These are phyloP conservation scores for Drosophila nigrodunni DNA, from an alignment of 1,140 invertebrate species.

Conservation along the genomic window DNA sequence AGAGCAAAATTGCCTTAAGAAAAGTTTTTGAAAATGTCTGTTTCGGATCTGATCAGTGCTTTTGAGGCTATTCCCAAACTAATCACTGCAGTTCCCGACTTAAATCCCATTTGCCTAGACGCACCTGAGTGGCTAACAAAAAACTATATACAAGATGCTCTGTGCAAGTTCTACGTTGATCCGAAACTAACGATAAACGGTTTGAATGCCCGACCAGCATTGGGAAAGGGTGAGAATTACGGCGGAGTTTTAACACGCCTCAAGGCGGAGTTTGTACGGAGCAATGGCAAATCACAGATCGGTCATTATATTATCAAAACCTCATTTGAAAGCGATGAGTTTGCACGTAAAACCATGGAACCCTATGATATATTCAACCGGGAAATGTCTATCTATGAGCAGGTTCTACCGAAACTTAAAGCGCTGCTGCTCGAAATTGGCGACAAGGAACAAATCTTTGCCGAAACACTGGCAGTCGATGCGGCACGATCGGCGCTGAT, in stretches of 20 bases:
- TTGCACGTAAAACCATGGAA: slow-evolving; percentile 61
- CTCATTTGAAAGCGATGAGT: slow-evolving; percentile 75
- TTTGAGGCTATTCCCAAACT: slow-evolving; percentile 62
- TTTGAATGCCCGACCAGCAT: slow-evolving; percentile 62
- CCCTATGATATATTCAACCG: slow-evolving; percentile 82
- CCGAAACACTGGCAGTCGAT: slow-evolving; percentile 74
- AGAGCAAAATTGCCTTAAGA: slow-evolving; percentile 12
- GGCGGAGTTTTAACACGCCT: slow-evolving; percentile 72
- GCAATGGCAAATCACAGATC: slow-evolving; percentile 39
- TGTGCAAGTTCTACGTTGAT: slow-evolving; percentile 65
- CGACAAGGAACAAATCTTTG: slow-evolving; percentile 73
- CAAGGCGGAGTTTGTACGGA: slow-evolving; percentile 46
- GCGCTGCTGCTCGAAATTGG: slow-evolving; percentile 59
- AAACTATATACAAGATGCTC: slow-evolving; percentile 57
- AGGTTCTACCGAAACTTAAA: slow-evolving; percentile 76
- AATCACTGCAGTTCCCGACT: background rate
- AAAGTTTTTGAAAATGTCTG: slow-evolving; percentile 58
- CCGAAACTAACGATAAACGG: slow-evolving; percentile 48
- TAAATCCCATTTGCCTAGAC: slow-evolving; percentile 24
- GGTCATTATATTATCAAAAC: slow-evolving; percentile 75
- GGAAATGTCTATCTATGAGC: slow-evolving; percentile 78
- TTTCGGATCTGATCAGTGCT: slow-evolving; percentile 65
- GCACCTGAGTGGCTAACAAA: slow-evolving; percentile 73
- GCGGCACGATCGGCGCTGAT: slow-evolving; percentile 64
- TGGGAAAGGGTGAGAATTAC: slow-evolving; percentile 81